Evolutionary conservation across 2,888 invertebrate genomes (phyloP), one percentile per base, ranked within the genome.

Genomic region (Caenorhabditis uteleia): DNA sequence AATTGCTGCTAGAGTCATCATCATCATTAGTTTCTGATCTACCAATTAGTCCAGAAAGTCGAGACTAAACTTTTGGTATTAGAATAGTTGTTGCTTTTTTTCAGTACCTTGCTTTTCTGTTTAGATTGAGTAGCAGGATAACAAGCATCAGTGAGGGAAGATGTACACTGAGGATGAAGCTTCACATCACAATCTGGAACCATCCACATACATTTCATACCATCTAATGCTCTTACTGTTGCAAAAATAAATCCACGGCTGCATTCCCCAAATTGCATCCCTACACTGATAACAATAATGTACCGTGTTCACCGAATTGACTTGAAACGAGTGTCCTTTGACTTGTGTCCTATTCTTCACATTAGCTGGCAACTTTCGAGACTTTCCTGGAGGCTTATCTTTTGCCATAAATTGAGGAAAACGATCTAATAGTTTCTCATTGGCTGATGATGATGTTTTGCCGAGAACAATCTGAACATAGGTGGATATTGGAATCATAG

Each of bases 241-340:
- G 86, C 97, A 98, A 83, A 93, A 91, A 87, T 91, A 95, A 56
- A 95, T 95, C 86, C 97, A 95, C 71, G 94, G 93, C 80, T 94
- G 93, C 61, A 97, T 90, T 46, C 97, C 97, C 88, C 92, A 92
- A 77, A 97, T 90, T 74, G 92, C 90, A 83, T 89, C 88, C 83
- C 91, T 90, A 87, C 97, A 97, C 86, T 91, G 91, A 86, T 92
- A 91, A 86, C 97, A 98, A 86, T 90, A 89, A 71, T 91, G 92
- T 82, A 92, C 91, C 72, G 90, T 90, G 45, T 89, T 91, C 86
- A 94, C 91, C 86, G 92, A 91, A 83, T 91, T 90, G 78, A 91
- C 89, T 79, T 90, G 89, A 83, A 95, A 90, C 85, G 92, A 91
- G 86, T 97, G 97, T 27, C 93, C 94, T 82, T 91, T 90, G 23